Evolutionary conservation across 2,797 vertebrate genomes (phyloP).

Genomic region (Bryconaethiops microstoma): DNA sequence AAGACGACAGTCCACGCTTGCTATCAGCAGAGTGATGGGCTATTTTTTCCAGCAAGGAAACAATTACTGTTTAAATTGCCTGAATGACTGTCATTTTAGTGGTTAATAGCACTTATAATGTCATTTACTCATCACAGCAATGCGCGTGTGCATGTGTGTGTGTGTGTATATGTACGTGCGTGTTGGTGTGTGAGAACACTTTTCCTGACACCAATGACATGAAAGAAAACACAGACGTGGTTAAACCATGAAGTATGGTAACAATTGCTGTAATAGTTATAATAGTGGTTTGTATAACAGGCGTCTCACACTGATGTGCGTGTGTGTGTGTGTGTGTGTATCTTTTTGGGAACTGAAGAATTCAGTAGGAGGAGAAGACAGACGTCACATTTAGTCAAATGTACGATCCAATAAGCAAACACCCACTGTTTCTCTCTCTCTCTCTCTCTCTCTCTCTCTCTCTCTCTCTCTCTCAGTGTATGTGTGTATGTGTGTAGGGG

Average conservation of each 20-base stretch:
- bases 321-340: constrained; percentile 38
- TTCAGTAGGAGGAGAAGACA: constrained; percentile 67
- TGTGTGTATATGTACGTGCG: constrained; percentile 17
- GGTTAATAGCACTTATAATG: constrained; percentile 68
- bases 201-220: constrained; percentile 68
- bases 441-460: constrained; percentile 4
- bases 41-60: constrained; percentile 69
- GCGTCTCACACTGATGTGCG: constrained; percentile 33
- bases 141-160: constrained; percentile 61
- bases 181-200: constrained; percentile 62
- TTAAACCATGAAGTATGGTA: constrained; percentile 63
- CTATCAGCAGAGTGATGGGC: constrained; percentile 66
- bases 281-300: constrained; percentile 59
- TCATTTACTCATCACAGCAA: constrained; percentile 50
- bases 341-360: constrained; percentile 55
- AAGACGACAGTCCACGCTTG: constrained; percentile 60
- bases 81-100: constrained; percentile 69
- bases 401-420: constrained; percentile 68
- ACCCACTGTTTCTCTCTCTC: constrained; percentile 68
- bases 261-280: constrained; percentile 63
- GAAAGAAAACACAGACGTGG: constrained; percentile 75
- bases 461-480: constrained; percentile 48
- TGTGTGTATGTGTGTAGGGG: constrained; percentile 30
- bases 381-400: constrained; percentile 73
- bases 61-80: constrained; percentile 70